Conservation (phyloP, 2,113 vertebrate genomes). For the Dasyurus viverrinus region DNA sequence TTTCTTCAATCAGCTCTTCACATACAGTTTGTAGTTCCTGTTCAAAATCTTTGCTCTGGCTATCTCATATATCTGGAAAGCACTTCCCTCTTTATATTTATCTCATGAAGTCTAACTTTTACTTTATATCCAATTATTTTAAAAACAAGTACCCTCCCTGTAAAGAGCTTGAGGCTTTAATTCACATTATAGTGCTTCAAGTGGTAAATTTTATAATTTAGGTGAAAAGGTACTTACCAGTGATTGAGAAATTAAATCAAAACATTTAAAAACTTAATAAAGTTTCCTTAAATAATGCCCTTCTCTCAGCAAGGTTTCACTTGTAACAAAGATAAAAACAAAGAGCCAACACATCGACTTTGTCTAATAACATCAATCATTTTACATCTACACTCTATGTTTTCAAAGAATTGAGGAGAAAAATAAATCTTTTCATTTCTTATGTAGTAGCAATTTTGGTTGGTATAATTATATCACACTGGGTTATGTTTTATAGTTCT, state of each 20-base stretch:
- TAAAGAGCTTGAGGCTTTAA: neutral
- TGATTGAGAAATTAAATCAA: neutral
- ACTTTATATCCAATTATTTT: too few relatives aligned
- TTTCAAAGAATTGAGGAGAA: neutral
- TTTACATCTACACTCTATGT: neutral
- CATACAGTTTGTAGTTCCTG: too few relatives aligned
- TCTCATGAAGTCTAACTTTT: too few relatives aligned
- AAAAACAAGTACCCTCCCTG: too few relatives aligned
- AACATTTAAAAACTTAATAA: neutral
- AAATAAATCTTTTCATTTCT: neutral
- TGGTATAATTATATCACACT: neutral
- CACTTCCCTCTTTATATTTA: too few relatives aligned
- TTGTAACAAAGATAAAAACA: neutral
- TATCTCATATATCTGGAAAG: too few relatives aligned
- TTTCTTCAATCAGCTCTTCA: too few relatives aligned
- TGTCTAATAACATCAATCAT: neutral
- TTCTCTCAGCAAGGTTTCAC: neutral
- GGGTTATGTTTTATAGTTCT: neutral
- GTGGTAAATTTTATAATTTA: neutral
- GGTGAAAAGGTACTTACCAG: neutral
- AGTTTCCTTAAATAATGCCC: neutral
- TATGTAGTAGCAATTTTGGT: neutral
- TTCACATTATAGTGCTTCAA: neutral
- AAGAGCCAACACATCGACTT: neutral
- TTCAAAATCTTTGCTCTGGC: too few relatives aligned